Percentiles rank a stretch among this genome's conserved stretches.
Evolutionary conservation across 2,888 invertebrate genomes (phyloP).

Genomic region (Sabatieria punctata): DNA sequence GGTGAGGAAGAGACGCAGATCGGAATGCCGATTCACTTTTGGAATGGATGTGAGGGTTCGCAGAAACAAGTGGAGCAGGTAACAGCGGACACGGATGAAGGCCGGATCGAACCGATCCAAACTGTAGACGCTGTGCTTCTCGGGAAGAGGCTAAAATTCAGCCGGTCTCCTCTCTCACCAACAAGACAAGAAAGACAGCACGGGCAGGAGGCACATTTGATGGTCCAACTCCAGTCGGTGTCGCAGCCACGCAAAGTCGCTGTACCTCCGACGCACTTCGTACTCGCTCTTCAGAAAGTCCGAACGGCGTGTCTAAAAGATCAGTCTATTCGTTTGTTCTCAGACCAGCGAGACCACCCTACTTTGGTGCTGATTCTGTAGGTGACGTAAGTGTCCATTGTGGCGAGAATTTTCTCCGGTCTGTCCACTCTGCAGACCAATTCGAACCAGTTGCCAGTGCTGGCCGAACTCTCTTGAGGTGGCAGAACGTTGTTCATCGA

Average conservation of each 20-base stretch:
- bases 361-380: conserved; percentile 52
- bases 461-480: background rate
- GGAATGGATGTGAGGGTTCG: conserved; percentile 50
- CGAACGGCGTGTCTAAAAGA: conserved; percentile 43
- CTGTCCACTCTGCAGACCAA: conserved; percentile 51
- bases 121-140: conserved; percentile 50
- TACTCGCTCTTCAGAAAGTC: conserved; percentile 49
- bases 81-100: conserved; percentile 49
- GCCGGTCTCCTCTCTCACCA: background rate
- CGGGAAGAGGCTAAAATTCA: conserved; percentile 47
- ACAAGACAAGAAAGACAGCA: conserved; percentile 30
- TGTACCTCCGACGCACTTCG: conserved; percentile 49
- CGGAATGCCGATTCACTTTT: conserved; percentile 48
- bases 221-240: conserved; percentile 48
- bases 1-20: conserved; percentile 48
- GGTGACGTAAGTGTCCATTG: conserved; percentile 52
- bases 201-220: conserved; percentile 50
- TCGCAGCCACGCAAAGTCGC: conserved; percentile 53
- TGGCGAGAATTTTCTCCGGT: conserved; percentile 53
- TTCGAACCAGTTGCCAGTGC: conserved; percentile 32
- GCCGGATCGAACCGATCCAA: conserved; percentile 53
- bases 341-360: conserved; percentile 11
- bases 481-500: conserved; percentile 6
- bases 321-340: background rate
- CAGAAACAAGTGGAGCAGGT: conserved; percentile 48